These are phyloP conservation scores for Chymomyza amoena DNA, from an alignment of 2,888 invertebrate species.

Conservation along the genomic window DNA sequence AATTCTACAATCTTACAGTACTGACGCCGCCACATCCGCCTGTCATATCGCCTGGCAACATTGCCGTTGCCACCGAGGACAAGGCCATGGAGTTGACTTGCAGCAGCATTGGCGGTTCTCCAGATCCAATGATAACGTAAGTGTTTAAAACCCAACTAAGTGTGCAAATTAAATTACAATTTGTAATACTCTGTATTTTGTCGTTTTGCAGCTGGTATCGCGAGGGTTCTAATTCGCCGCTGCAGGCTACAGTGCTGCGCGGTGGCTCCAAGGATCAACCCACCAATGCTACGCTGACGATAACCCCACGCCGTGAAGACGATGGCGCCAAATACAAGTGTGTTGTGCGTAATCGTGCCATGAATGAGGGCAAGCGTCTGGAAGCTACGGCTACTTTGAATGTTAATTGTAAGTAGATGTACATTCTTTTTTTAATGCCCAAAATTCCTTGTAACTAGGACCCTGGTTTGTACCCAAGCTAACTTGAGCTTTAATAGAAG, in stretches of 20 bases:
- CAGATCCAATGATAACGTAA: slow-evolving; percentile 90
- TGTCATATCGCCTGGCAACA: slow-evolving; percentile 86
- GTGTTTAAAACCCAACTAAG: slow-evolving; percentile 36
- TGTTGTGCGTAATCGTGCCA: slow-evolving; percentile 93
- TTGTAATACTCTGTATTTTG: neutral
- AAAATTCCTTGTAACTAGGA: neutral
- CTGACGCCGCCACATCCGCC: slow-evolving; percentile 91
- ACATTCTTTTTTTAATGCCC: neutral
- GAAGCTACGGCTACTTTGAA: slow-evolving; percentile 89
- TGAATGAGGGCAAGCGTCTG: slow-evolving; percentile 88
- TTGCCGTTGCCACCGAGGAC: slow-evolving; percentile 90
- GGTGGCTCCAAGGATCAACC: slow-evolving; percentile 87
- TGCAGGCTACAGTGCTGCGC: slow-evolving; percentile 85
- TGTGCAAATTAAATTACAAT: neutral
- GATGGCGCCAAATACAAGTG: slow-evolving; percentile 91
- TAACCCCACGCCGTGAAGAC: slow-evolving; percentile 90
- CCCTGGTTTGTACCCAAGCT: neutral
- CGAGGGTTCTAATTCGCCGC: slow-evolving; percentile 86
- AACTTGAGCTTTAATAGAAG: neutral
- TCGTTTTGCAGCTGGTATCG: slow-evolving; percentile 85
- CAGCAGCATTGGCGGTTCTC: slow-evolving; percentile 92
- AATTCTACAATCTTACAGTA: slow-evolving; percentile 90
- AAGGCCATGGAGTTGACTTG: slow-evolving; percentile 87
- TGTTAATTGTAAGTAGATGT: slow-evolving; percentile 90
- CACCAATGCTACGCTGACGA: slow-evolving; percentile 86